Conservation (phyloP, 2,888 invertebrate genomes). For the Drosophila picticornis region DNA sequence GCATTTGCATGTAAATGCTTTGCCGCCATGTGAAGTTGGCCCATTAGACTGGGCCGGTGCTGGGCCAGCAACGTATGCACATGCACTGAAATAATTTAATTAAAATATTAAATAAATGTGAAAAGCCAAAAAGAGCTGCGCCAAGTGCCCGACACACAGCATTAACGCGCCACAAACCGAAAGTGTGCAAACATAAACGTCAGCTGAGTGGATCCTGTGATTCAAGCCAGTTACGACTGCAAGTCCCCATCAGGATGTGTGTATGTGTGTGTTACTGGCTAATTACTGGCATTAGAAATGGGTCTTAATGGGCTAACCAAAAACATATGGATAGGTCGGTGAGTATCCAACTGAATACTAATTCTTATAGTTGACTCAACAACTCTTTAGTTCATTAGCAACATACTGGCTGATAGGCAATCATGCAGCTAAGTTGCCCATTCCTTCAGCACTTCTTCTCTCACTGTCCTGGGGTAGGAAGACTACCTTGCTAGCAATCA, state of each 20-base stretch:
- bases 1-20: slow-evolving; percentile 71
- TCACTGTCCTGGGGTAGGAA: not conserved
- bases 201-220: slow-evolving; percentile 35
- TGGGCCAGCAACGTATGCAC: slow-evolving; percentile 46
- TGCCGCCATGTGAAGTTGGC: slow-evolving; percentile 67
- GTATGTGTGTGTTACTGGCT: slow-evolving; percentile 29
- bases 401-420: not conserved
- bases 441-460: not conserved
- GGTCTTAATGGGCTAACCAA: slow-evolving; percentile 32
- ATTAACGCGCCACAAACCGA: slow-evolving; percentile 40
- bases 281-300: slow-evolving; percentile 55
- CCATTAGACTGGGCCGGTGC: slow-evolving; percentile 61
- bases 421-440: not conserved
- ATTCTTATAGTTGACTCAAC: slow-evolving; percentile 15
- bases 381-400: slow-evolving; percentile 11
- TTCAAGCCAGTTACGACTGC: slow-evolving; percentile 7
- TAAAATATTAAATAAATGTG: slow-evolving; percentile 78
- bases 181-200: slow-evolving; percentile 37
- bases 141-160: slow-evolving; percentile 34
- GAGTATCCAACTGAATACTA: slow-evolving; percentile 3
- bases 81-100: slow-evolving; percentile 76
- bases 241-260: not conserved
- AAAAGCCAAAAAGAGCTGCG: slow-evolving; percentile 57
- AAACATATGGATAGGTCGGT: slow-evolving; percentile 25
- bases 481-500: not conserved